Base-by-base conservation (phyloP, 2,113 vertebrate genomes). In the Sclerurus mexicanus region DNA sequence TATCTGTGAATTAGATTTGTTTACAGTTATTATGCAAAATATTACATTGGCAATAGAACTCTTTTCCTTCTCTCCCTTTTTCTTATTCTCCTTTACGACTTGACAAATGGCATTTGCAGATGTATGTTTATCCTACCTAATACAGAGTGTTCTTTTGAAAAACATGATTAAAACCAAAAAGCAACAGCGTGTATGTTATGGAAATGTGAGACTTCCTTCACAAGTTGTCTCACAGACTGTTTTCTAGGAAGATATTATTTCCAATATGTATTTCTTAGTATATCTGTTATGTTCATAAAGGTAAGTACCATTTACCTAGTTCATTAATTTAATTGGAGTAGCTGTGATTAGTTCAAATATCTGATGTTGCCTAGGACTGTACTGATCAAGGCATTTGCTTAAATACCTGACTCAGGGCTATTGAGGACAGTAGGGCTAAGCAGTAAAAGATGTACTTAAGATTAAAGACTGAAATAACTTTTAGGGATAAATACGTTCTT, bases 311-410 rank as follows among this genome's bases (percentile, higher is more conserved):
- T 94, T 92, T 95, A 86, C 64, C 19, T 53, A 37, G 39, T 63
- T 27, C 78, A 71, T 80, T 93, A 88, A 91, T 94, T 93, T 74
- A 77, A 78, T 67, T 81, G 46, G 72, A 85, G 46, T 63, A 76
- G 35, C 42, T 63, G 10, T 80, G 59, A 89, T 88, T 85, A 90
- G 21, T 42, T 94, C 50, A 83, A 92, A 89, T 35, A n/a, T 59
- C 79, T 83, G 53, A 71, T 4, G 1, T n/a, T 55, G 39, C 23
- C 46, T 4, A 58, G 68, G 49, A 33, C 83, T 90, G 37, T 46
- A 42, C 27, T 2, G 3, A 56, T 59, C 21, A 55, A 80, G 39
- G 39, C 37, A 12, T 77, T 92, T 93, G 22, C 68, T 78, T 74
- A 84, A 92, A 88, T 63, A 59, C 27, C 31, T 62, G 50, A 63